phyloP scores from a whole-genome alignment of 2,113 vertebrate species.

The Meles meles region DNA sequence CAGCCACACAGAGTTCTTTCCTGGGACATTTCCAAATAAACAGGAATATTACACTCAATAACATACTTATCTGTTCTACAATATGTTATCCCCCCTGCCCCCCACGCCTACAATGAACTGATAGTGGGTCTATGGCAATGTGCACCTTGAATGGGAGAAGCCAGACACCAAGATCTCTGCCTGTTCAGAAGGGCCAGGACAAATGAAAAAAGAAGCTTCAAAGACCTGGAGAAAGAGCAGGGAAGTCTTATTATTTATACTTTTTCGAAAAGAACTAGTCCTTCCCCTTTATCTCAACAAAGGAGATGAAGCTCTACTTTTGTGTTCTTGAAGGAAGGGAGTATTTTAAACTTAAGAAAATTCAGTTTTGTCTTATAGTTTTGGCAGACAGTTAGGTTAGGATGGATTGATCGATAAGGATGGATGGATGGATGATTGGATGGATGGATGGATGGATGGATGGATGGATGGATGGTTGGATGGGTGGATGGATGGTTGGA shows the following conservation, averaged over 20 bases:
- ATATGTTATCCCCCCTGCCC: neutral
- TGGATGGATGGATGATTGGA: neutral
- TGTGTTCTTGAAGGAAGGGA: neutral
- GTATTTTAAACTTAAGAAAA: neutral
- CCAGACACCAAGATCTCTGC: neutral
- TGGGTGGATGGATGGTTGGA: accelerated
- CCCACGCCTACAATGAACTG: neutral
- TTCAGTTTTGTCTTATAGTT: neutral
- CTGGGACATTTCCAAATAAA: neutral
- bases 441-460: neutral
- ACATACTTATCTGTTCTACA: neutral
- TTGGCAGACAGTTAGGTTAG: neutral
- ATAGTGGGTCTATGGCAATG: neutral
- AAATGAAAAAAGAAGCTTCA: neutral
- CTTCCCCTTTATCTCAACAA: neutral
- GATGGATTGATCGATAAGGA: neutral
- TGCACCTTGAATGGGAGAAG: neutral
- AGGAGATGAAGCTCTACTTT: neutral
- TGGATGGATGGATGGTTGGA: neutral
- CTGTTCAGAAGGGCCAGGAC: neutral
- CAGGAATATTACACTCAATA: neutral
- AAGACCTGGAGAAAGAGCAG: neutral
- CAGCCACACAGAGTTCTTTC: neutral
- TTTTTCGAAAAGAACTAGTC: neutral
- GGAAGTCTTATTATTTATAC: neutral